Percentiles rank a stretch among this genome's conserved stretches.
Evolutionary conservation across 2,797 vertebrate species (phyloP).

Genomic region (Pangasius macronema): DNA sequence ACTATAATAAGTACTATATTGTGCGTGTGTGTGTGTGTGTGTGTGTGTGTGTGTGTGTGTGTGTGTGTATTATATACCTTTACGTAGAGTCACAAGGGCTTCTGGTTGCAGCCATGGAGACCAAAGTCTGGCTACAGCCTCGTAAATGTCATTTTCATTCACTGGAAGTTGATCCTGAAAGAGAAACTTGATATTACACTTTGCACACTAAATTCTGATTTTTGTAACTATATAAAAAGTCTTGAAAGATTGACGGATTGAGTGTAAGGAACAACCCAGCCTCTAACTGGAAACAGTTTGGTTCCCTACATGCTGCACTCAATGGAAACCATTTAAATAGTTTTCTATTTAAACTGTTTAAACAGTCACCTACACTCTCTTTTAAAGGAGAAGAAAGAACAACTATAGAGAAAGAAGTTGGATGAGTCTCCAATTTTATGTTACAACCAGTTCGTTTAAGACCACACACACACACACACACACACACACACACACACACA

Average conservation of each 20-base stretch:
- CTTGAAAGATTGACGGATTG: background rate
- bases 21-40: background rate
- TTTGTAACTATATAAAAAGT: background rate
- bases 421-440: background rate
- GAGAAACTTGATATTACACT: background rate
- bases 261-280: background rate
- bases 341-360: background rate
- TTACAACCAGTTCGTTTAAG: background rate
- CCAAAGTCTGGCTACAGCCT: conserved; percentile 87
- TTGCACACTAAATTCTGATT: background rate
- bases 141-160: conserved; percentile 81
- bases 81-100: conserved; percentile 81
- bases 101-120: conserved; percentile 83
- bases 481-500: too few relatives aligned
- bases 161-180: conserved; percentile 87
- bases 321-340: background rate
- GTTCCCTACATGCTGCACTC: background rate
- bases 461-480: too few relatives aligned
- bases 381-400: background rate
- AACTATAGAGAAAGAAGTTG: background rate
- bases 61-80: conserved; percentile 72
- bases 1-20: too few relatives aligned
- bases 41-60: too few relatives aligned
- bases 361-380: background rate
- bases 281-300: background rate